phyloP scores from a whole-genome alignment of 2,888 invertebrate genomes.

The Eucera pruinosa region DNA sequence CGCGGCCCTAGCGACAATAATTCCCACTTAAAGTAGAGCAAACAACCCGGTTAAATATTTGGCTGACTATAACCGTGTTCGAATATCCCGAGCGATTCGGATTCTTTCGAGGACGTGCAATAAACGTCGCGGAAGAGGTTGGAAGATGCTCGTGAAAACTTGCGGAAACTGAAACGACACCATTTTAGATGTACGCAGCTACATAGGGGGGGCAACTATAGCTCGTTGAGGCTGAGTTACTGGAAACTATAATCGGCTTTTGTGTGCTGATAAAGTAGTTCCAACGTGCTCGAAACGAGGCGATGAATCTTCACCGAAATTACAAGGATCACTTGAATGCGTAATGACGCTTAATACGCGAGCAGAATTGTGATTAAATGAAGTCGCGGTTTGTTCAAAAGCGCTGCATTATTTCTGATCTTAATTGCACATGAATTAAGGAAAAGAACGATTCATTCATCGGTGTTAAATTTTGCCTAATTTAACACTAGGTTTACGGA shows the following conservation, averaged over 20 bases:
- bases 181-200: constrained; percentile 23
- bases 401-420: too few relatives aligned
- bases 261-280: constrained; percentile 32
- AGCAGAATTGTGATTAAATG: neutral
- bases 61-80: neutral
- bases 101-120: neutral
- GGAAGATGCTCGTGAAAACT: constrained; percentile 41
- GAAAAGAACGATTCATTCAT: too few relatives aligned
- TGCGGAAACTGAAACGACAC: constrained; percentile 32
- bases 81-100: neutral
- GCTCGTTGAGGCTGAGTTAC: constrained; percentile 17
- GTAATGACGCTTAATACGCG: neutral
- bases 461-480: too few relatives aligned
- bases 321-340: neutral
- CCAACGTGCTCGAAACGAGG: constrained; percentile 18
- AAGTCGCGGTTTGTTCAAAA: neutral
- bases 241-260: constrained; percentile 37
- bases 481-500: too few relatives aligned
- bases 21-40: too few relatives aligned
- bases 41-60: too few relatives aligned
- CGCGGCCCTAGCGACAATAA: too few relatives aligned
- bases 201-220: neutral
- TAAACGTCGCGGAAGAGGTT: constrained; percentile 8
- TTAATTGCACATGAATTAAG: too few relatives aligned
- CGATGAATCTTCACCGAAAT: constrained; percentile 24